A percentile compares a stretch with the other conserved stretches of the same genome.
Conservation (phyloP, 2,888 invertebrate genomes). For the Priocnemis perturbator region DNA sequence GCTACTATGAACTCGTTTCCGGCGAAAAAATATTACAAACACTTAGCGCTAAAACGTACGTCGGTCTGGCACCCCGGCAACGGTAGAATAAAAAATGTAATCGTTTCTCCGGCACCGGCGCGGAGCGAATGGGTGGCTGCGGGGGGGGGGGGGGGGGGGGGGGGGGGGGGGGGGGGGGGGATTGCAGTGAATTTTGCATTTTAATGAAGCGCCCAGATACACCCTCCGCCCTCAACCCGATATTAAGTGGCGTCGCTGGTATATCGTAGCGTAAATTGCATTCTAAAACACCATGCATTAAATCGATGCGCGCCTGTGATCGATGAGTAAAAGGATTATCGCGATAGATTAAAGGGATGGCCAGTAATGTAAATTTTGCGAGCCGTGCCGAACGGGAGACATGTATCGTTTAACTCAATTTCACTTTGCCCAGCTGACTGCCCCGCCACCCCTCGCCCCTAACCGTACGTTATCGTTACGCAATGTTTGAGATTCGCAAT, state of each 20-base stretch:
- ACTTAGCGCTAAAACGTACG: slow-evolving; percentile 30
- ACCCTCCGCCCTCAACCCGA: slow-evolving; percentile 17
- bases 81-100: slow-evolving; percentile 17
- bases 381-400: no score
- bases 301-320: slow-evolving; percentile 14
- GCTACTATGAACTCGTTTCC: slow-evolving; percentile 36
- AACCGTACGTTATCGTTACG: no score
- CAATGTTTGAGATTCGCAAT: no score
- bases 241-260: slow-evolving; percentile 39
- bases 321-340: slow-evolving; percentile 1
- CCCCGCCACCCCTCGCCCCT: no score
- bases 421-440: no score
- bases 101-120: slow-evolving; percentile 4
- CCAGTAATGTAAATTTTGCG: no score
- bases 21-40: slow-evolving; percentile 46
- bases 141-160: no score
- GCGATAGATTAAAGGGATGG: no score
- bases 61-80: slow-evolving; percentile 9
- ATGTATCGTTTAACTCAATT: no score
- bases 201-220: slow-evolving; percentile 44
- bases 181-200: slow-evolving; percentile 47
- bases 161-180: slow-evolving; percentile 9
- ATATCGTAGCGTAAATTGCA: slow-evolving; percentile 31
- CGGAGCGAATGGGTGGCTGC: background rate
- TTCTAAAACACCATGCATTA: slow-evolving; percentile 39